phyloP scores from a whole-genome alignment of 1,140 invertebrate species.

The Paraescarpia echinospica region DNA sequence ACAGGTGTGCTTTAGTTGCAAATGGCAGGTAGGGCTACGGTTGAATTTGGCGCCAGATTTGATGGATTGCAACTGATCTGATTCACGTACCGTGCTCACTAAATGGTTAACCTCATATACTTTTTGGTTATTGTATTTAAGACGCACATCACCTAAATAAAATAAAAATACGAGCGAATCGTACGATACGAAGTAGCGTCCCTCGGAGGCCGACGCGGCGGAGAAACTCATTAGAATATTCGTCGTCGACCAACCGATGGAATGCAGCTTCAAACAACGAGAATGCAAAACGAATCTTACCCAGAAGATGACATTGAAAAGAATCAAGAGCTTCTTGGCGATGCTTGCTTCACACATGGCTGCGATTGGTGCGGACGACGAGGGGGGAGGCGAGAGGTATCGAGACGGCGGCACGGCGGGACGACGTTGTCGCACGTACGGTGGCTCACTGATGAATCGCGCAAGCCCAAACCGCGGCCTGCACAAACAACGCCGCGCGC shows the following conservation, averaged over 20 bases:
- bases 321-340: background rate
- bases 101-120: background rate
- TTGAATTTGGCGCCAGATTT: background rate
- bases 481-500: too few species aligned
- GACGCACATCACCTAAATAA: background rate
- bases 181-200: background rate
- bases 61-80: background rate
- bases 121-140: background rate
- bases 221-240: background rate
- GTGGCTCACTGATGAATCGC: background rate
- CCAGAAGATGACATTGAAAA: background rate
- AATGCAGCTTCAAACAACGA: background rate
- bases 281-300: background rate
- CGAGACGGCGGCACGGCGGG: background rate
- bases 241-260: background rate
- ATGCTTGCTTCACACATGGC: background rate
- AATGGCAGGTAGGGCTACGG: background rate
- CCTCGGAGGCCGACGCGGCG: background rate
- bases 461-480: background rate
- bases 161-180: background rate
- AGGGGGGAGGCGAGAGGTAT: background rate
- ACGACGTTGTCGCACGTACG: background rate
- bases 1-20: background rate
- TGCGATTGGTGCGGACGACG: background rate
- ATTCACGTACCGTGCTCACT: background rate